Base-by-base conservation (phyloP, 2,888 invertebrate species). In the Coenonympha arcania region DNA sequence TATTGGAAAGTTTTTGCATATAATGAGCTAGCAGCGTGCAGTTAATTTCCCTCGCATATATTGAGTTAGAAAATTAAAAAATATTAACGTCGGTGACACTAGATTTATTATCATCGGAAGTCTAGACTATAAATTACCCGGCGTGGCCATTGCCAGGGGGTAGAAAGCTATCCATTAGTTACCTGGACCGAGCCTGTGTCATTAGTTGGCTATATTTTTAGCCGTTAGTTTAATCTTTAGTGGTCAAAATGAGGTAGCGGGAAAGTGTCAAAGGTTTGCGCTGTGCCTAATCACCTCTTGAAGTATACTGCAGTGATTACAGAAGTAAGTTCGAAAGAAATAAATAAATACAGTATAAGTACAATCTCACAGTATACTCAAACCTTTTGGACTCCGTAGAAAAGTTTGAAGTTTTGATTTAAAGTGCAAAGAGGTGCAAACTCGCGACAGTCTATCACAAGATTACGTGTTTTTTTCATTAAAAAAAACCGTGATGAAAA, bases 151-250 rank as follows among this genome's bases (percentile, higher is more conserved):
- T 50, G 44, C 44, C 44, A 44, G 47, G 52, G 69, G 69, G 66
- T 69, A 67, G 71, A 71, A 69, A 72, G 69, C 60, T 59, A 68
- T 66, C 63, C 65, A 68, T 71, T 64, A 64, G 56, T 50, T 3
- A 46, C 9, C 6, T 26, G 9, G 46, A 43, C 47, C 33, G 18
- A 26, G 47, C n/a, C 8, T 36, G 39, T 47, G 48, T 55, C 51
- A 55, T 57, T 58, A 57, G 56, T 36, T 28, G 44, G 20, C 24
- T 39, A 41, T 40, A 49, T 52, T 50, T 54, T 48, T 30, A 50
- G 39, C 47, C 43, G 47, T 41, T 51, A 36, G 15, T 33, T 16
- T 16, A 8, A 16, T 31, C 6, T 31, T 13, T 30, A 8, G 26
- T 28, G 11, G 11, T 28, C 6, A 11, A 28, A 28, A 31, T 8